Conservation (phyloP, 2,797 vertebrate species). For the Sarcoramphus papa region DNA sequence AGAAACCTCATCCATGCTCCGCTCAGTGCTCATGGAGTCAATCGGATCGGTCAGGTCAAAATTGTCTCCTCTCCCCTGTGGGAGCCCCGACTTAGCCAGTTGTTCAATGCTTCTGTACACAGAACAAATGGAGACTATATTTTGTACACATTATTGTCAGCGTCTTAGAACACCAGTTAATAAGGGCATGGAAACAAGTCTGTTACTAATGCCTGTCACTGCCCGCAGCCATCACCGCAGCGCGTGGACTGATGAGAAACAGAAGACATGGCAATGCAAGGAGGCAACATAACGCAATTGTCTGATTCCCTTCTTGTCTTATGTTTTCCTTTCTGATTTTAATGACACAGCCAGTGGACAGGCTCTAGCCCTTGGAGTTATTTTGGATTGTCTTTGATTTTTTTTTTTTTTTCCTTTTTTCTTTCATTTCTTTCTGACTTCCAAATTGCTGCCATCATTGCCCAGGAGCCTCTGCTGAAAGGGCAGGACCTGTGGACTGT, state of each 20-base stretch:
- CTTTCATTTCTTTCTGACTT: not conserved
- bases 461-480: not conserved
- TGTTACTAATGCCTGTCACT: not conserved
- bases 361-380: not conserved
- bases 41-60: not conserved
- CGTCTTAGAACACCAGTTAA: not conserved
- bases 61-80: not conserved
- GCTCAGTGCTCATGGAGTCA: fast-evolving
- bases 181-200: not conserved
- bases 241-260: not conserved
- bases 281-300: fast-evolving
- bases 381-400: not conserved
- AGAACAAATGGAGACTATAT: not conserved
- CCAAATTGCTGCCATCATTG: not conserved
- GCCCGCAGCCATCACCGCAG: not conserved
- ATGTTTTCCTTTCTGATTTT: not conserved
- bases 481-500: not conserved
- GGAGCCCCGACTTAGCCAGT: fast-evolving
- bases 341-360: not conserved
- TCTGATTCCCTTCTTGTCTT: not conserved
- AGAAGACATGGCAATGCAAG: not conserved
- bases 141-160: not conserved
- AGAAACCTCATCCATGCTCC: fast-evolving
- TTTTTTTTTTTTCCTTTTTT: not conserved
- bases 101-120: not conserved